Percentiles rank a stretch among this genome's conserved stretches.
Conservation (phyloP, 2,113 vertebrate species). For the Rhadina sibilatrix region DNA sequence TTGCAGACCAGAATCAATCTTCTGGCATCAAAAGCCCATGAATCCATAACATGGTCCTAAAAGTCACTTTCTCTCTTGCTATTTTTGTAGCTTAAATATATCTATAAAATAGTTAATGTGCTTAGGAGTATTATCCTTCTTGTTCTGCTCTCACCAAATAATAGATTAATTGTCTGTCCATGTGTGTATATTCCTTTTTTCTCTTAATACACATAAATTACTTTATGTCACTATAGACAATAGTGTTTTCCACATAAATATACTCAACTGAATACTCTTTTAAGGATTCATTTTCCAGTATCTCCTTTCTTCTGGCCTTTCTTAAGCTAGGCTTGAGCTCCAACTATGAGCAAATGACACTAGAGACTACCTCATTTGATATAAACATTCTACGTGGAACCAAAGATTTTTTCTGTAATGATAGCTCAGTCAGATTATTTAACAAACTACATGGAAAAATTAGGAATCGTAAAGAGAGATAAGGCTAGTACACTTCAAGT, state of each 20-base stretch:
- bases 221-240: not conserved
- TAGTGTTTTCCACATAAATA: not conserved
- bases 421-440: not conserved
- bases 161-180: not conserved
- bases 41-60: not conserved
- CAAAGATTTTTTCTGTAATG: not conserved
- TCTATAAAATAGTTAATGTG: conserved; percentile 21
- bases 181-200: not conserved
- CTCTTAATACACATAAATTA: not conserved
- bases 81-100: conserved; percentile 41
- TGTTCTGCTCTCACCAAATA: conserved; percentile 27
- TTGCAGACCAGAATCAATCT: not conserved
- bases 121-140: conserved; percentile 38
- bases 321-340: not conserved
- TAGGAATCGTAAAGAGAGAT: not conserved
- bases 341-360: not conserved
- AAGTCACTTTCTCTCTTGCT: not conserved
- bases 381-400: not conserved
- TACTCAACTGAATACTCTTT: not conserved
- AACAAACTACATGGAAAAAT: not conserved
- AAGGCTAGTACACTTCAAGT: not conserved
- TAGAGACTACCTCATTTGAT: not conserved
- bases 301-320: not conserved
- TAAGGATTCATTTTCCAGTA: not conserved
- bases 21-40: not conserved